These are phyloP conservation scores for Nipponacmea schrenckii DNA, from an alignment of 2,888 invertebrate species.

Conservation along the genomic window DNA sequence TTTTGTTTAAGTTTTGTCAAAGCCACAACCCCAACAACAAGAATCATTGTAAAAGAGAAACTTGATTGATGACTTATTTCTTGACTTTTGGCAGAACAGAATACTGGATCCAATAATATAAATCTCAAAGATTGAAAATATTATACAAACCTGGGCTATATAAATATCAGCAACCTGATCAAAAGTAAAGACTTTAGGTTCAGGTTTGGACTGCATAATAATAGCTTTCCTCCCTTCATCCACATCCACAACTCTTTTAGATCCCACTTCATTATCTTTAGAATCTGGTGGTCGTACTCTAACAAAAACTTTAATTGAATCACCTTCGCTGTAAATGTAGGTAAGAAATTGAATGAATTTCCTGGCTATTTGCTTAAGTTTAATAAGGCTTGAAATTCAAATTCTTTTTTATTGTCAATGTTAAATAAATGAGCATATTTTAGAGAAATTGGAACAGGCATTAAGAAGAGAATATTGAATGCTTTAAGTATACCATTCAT, in stretches of 20 bases:
- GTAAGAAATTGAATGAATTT: neutral
- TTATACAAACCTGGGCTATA: conserved; percentile 52
- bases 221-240: conserved; percentile 43
- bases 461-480: too few species aligned
- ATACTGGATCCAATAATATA: too few species aligned
- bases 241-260: conserved; percentile 44
- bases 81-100: too few species aligned
- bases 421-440: too few species aligned
- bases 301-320: conserved; percentile 62
- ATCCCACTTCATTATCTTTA: conserved; percentile 38
- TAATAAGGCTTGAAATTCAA: neutral
- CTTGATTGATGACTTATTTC: too few species aligned
- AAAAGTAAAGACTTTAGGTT: conserved; percentile 58
- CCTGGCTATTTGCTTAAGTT: neutral
- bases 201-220: conserved; percentile 53
- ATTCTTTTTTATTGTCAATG: neutral
- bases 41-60: too few species aligned
- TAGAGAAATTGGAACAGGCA: too few species aligned
- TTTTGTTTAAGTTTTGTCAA: too few species aligned
- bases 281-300: conserved; percentile 58
- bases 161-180: conserved; percentile 60
- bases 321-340: conserved; percentile 44
- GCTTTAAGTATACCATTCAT: too few species aligned
- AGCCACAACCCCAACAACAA: too few species aligned
- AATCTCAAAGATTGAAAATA: too few species aligned